A percentile compares a stretch with the other conserved stretches of the same genome.
Conservation (phyloP, 1,140 invertebrate species). For the Helicoverpa armigera region DNA sequence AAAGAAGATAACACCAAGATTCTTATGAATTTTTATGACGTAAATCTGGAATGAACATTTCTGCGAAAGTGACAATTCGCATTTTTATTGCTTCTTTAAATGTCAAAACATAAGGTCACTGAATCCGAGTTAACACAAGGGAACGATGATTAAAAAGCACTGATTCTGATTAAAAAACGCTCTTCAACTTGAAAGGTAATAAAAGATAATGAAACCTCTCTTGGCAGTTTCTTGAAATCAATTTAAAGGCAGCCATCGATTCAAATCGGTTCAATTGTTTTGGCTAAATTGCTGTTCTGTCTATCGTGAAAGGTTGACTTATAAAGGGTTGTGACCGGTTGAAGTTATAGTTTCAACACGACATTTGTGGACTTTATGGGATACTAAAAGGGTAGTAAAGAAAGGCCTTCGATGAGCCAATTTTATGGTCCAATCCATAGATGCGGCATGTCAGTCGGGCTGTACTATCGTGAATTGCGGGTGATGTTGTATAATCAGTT, state of each 20-base stretch:
- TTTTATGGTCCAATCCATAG: background rate
- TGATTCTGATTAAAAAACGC: constrained; percentile 26
- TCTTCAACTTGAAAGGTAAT: constrained; percentile 1
- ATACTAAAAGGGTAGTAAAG: background rate
- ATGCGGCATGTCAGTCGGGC: no score
- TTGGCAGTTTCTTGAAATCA: background rate
- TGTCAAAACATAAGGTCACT: background rate
- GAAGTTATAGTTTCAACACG: background rate
- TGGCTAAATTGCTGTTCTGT: background rate
- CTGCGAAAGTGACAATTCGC: no score
- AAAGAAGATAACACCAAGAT: no score
- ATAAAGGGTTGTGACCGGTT: background rate
- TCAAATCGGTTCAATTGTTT: background rate
- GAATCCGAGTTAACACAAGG: background rate
- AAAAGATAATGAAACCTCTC: constrained; percentile 36
- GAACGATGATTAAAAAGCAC: constrained; percentile 5
- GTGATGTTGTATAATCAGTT: background rate
- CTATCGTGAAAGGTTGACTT: background rate
- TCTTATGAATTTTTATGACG: no score
- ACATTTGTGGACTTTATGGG: background rate
- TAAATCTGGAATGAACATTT: no score
- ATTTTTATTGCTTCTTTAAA: no score
- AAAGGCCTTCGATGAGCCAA: background rate
- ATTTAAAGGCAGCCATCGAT: constrained; percentile 1
- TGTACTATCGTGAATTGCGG: no score